Percentiles rank a stretch among this genome's conserved stretches.
Evolutionary conservation across 1,140 invertebrate genomes (phyloP).

Genomic region (Batillaria attramentaria): DNA sequence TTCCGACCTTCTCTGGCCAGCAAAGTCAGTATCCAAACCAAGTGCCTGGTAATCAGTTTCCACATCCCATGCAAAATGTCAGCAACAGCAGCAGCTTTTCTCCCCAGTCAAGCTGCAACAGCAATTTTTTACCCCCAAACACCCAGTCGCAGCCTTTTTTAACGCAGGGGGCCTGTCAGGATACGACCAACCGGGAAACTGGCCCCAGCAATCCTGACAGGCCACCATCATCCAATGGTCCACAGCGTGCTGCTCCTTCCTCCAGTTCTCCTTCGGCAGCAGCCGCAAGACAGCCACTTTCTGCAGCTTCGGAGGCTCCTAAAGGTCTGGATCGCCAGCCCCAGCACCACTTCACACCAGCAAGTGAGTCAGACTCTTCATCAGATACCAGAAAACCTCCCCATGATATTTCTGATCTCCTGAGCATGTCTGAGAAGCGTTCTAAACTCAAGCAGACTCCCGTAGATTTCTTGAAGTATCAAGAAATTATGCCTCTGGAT

Average conservation of each 20-base stretch:
- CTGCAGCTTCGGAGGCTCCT: no score
- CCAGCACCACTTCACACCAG: background rate
- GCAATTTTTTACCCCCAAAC: background rate
- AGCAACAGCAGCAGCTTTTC: background rate
- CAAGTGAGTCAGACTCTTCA: background rate
- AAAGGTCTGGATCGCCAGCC: no score
- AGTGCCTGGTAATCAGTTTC: background rate
- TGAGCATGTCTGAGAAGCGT: no score
- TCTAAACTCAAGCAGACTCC: no score
- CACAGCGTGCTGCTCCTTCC: background rate
- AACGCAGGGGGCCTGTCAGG: conserved; percentile 24
- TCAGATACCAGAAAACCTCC: no score
- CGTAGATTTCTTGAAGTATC: no score
- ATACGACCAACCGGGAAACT: background rate
- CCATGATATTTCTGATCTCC: no score
- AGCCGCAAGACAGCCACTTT: no score
- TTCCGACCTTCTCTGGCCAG: no score
- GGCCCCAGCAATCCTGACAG: conserved; percentile 9
- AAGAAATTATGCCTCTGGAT: no score
- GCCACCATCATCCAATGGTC: background rate
- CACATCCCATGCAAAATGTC: background rate
- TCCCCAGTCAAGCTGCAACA: background rate
- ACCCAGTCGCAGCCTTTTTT: conserved; percentile 14
- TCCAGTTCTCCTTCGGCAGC: no score
- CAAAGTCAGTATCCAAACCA: background rate